phyloP scores from a whole-genome alignment of 2,797 vertebrate genomes.

The Rallus crepitans region DNA sequence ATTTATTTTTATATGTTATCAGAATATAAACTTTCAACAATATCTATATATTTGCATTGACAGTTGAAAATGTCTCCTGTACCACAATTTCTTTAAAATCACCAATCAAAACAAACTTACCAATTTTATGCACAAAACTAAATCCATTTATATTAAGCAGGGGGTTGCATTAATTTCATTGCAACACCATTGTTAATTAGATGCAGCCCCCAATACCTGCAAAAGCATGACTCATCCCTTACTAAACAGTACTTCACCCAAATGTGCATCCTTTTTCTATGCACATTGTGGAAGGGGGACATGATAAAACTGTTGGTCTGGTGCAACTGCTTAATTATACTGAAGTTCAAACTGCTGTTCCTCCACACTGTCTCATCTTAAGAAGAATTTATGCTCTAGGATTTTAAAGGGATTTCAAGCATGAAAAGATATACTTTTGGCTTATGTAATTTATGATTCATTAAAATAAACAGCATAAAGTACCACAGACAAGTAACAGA shows the following conservation, averaged over 20 bases:
- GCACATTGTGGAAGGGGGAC: rapidly evolving
- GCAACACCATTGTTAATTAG: not conserved
- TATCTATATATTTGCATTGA: not conserved
- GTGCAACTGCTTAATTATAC: not conserved
- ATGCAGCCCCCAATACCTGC: not conserved
- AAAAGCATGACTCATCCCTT: not conserved
- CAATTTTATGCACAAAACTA: not conserved
- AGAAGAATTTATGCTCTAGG: not conserved
- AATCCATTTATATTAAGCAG: not conserved
- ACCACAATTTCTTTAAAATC: not conserved
- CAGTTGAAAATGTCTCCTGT: not conserved
- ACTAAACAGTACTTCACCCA: not conserved
- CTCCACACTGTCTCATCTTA: not conserved
- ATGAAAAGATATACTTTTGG: not conserved
- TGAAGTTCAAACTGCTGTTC: not conserved
- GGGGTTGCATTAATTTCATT: not conserved
- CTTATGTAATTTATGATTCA: not conserved
- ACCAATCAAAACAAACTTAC: not conserved
- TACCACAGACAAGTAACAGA: not conserved
- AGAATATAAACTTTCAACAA: not conserved
- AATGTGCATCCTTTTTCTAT: not conserved
- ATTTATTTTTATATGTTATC: not conserved
- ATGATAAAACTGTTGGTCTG: not conserved
- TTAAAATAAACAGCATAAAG: not conserved
- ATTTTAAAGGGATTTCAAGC: not conserved